Percentiles rank a stretch among this genome's conserved stretches.
Conservation (phyloP, 2,888 invertebrate species). For the Timandra comae region DNA sequence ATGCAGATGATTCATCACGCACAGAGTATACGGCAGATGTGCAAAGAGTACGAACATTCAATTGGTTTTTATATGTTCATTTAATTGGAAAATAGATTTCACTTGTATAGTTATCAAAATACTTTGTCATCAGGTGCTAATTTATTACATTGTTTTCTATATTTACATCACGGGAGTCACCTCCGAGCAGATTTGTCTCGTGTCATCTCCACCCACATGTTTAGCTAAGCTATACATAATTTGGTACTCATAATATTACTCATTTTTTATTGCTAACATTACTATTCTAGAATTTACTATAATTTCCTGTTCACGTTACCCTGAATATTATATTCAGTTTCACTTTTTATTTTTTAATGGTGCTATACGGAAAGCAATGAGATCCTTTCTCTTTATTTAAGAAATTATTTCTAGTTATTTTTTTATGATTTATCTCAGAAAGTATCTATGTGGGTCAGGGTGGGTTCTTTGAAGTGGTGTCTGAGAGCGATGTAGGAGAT, state of each 20-base stretch:
- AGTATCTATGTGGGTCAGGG: conserved; percentile 47
- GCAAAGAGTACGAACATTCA: conserved; percentile 29
- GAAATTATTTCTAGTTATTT: too few relatives aligned
- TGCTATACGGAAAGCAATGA: not conserved
- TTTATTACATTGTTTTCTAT: conserved; percentile 22
- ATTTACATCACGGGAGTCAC: conserved; percentile 31
- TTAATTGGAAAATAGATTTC: not conserved
- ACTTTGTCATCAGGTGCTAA: conserved; percentile 16
- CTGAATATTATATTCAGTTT: not conserved
- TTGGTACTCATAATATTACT: conserved; percentile 35
- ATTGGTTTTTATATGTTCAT: conserved; percentile 22
- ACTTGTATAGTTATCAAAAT: conserved; percentile 1
- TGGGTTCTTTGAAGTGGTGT: conserved; percentile 39
- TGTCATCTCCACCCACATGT: conserved; percentile 42
- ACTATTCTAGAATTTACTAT: conserved; percentile 31
- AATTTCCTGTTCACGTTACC: conserved; percentile 7
- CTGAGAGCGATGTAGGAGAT: conserved; percentile 34
- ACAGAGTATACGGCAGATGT: conserved; percentile 32
- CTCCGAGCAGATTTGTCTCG: conserved; percentile 38
- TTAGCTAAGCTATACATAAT: conserved; percentile 30
- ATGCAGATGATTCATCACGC: conserved; percentile 43
- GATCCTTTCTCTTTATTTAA: too few relatives aligned
- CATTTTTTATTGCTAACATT: conserved; percentile 10
- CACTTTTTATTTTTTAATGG: not conserved
- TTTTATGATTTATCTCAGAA: conserved; percentile 14